Conservation (phyloP, 2,888 invertebrate genomes). For the Drosophila differens region DNA sequence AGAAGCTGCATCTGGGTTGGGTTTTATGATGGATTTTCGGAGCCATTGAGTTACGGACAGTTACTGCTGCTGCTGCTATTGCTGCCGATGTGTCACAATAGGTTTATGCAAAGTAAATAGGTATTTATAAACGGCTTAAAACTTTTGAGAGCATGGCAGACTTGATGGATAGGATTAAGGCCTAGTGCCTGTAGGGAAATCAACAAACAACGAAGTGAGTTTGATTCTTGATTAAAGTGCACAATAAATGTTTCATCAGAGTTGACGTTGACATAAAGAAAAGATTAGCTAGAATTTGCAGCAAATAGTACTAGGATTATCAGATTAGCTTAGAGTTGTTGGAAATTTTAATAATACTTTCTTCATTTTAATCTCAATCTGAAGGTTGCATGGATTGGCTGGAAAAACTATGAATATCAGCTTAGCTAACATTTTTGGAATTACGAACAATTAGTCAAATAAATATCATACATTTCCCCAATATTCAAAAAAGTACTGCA, state of each 20-base stretch:
- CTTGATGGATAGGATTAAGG: slow-evolving; percentile 27
- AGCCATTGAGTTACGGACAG: slow-evolving; percentile 22
- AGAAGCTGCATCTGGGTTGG: slow-evolving; percentile 25
- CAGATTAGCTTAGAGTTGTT: neutral
- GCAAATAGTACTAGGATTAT: neutral
- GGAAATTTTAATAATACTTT: neutral
- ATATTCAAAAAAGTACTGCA: neutral
- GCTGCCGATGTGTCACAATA: slow-evolving; percentile 9
- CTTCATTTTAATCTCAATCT: neutral
- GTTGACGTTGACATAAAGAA: neutral
- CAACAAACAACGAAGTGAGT: slow-evolving; percentile 24
- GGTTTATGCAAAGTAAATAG: slow-evolving; percentile 51
- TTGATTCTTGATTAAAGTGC: slow-evolving; percentile 4
- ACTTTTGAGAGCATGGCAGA: slow-evolving; percentile 22
- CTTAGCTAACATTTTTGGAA: neutral
- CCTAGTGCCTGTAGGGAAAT: slow-evolving; percentile 5
- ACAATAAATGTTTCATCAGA: neutral
- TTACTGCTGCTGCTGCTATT: slow-evolving; percentile 1
- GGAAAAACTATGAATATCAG: neutral
- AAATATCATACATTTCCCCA: neutral
- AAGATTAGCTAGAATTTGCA: slow-evolving; percentile 5
- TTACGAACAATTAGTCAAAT: neutral
- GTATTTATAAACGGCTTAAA: slow-evolving; percentile 52
- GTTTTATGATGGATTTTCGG: slow-evolving; percentile 42
- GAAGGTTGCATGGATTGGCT: neutral